Base-by-base conservation (phyloP, 2,113 vertebrate species). In the Theristicus caerulescens region DNA sequence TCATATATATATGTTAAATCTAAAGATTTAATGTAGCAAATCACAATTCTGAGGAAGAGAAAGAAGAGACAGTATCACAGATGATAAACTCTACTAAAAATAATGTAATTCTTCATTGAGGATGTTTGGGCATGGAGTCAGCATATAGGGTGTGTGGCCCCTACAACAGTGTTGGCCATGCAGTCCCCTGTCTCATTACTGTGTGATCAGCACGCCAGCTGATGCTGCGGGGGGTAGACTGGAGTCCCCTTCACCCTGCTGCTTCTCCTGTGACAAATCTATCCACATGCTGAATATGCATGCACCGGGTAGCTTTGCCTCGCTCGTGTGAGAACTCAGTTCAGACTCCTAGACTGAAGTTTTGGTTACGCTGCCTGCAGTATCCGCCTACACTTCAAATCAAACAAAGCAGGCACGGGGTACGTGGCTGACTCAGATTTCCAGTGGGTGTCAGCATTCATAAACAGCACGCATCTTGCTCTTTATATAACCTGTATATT, bases 271-370 rank as follows among this genome's bases (percentile, higher is more conserved):
- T 18, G 62, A 17, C 17, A 52, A 42, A 65, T 47, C 29, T 69
- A 58, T 32, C 38, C 1, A 1, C 3, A 0, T 36, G 17, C 70
- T 64, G 52, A 25, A 19, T 17, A 8, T 20, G 3, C 12, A 8
- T 13, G 18, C 29, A 8, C 5, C 38, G 57, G 16, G 26, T 12
- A 72, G 26, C 24, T 81, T 65, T 81, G 44, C 46, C 38, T 67
- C 6, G 0, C 18, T 81, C 1, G 0, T 6, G 18, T 49, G 51
- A 44, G 59, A 27, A 19, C 31, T 66, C 3, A 0, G 16, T 59
- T 51, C 78, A 54, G 49, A 15, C 3, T 31, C 14, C 16, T 1
- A 13, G 27, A 9, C 5, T 34, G 72, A 81, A n/a, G 17, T 42
- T 82, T 66, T 7, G 2, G 13, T 54, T 64, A 61, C 0, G 0